These are phyloP conservation scores for Etia nguti DNA, from an alignment of 2,113 vertebrate genomes.

Conservation along the genomic window DNA sequence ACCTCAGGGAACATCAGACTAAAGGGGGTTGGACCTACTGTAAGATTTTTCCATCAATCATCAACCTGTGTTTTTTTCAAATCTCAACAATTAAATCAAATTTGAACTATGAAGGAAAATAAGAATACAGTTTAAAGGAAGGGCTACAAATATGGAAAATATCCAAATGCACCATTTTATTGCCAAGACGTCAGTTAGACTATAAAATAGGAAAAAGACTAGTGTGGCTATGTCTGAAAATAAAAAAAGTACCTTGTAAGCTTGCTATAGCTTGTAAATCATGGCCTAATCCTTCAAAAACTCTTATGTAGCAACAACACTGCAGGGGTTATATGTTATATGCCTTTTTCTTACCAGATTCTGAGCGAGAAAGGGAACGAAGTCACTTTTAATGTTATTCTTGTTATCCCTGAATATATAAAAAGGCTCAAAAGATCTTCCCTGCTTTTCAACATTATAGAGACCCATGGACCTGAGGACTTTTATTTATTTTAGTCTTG, in stretches of 20 bases:
- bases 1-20: not conserved
- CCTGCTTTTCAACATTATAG: not conserved
- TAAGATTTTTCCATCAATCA: not conserved
- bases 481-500: not conserved
- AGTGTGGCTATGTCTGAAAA: not conserved
- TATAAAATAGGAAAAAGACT: not conserved
- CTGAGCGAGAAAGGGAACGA: not conserved
- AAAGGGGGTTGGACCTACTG: not conserved
- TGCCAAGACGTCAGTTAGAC: not conserved
- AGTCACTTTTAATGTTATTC: not conserved
- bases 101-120: not conserved
- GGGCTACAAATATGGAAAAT: not conserved
- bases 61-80: not conserved
- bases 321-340: not conserved
- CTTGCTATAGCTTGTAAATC: not conserved
- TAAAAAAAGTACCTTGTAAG: not conserved
- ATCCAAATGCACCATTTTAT: not conserved
- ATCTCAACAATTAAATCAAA: not conserved
- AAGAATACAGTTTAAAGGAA: not conserved
- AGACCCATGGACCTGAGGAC: not conserved
- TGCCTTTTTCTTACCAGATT: not conserved
- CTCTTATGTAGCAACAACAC: not conserved
- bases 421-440: not conserved
- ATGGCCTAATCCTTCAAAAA: not conserved
- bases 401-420: not conserved